Conservation (phyloP, 2,888 invertebrate species). For the Ochropacha duplaris region DNA sequence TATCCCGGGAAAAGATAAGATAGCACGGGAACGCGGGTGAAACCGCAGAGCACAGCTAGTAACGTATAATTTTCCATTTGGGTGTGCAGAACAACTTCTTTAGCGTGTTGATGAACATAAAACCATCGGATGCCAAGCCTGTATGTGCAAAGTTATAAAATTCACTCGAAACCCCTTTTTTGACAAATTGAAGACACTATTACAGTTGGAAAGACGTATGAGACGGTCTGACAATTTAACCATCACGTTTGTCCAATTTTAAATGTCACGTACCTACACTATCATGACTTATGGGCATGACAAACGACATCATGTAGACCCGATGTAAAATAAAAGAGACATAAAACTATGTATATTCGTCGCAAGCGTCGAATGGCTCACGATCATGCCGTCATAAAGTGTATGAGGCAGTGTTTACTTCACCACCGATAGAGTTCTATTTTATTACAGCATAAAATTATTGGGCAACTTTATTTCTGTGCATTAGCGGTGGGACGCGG, state of each 20-base stretch:
- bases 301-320: not conserved
- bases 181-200: too few species aligned
- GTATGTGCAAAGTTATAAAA: too few species aligned
- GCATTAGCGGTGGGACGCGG: not conserved
- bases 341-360: not conserved
- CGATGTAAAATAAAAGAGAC: not conserved
- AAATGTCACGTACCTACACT: not conserved
- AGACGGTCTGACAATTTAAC: too few species aligned
- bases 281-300: not conserved
- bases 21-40: too few species aligned
- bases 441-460: not conserved
- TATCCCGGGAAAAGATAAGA: too few species aligned
- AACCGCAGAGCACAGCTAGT: too few species aligned
- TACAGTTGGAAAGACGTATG: too few species aligned
- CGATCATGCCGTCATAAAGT: not conserved
- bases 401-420: not conserved
- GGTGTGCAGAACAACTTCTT: too few species aligned
- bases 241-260: not conserved
- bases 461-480: not conserved
- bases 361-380: not conserved
- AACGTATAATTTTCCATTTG: too few species aligned
- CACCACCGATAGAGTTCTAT: not conserved
- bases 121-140: too few species aligned
- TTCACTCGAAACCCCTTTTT: not conserved
- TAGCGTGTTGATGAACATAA: too few species aligned